Evolutionary conservation across 2,888 invertebrate species (phyloP).

Genomic region (Myathropa florea): DNA sequence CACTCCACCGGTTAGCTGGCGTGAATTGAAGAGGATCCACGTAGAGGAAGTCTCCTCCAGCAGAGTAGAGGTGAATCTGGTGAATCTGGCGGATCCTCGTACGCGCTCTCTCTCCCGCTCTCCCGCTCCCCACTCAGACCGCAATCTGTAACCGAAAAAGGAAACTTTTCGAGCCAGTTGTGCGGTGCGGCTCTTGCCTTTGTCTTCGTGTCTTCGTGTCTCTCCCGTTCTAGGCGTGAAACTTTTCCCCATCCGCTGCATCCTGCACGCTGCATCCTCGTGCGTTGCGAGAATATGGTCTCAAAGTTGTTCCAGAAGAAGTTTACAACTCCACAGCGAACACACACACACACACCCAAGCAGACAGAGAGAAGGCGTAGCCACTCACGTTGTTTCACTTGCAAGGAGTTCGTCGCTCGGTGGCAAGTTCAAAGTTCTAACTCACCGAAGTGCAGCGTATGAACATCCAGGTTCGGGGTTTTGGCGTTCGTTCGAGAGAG

Average conservation of each 20-base stretch:
- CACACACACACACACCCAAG: not conserved
- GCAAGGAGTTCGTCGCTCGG: conserved; percentile 22
- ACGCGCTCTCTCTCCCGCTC: not conserved
- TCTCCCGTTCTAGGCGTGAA: conserved; percentile 42
- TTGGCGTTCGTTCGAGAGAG: conserved; percentile 19
- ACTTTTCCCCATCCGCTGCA: conserved; percentile 17
- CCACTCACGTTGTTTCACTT: not conserved
- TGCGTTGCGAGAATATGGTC: conserved; percentile 56
- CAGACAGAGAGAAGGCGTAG: not conserved
- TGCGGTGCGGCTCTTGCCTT: conserved; percentile 2
- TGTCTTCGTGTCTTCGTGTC: conserved; percentile 3
- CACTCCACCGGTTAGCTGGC: conserved; percentile 38
- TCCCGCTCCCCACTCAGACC: conserved; percentile 39
- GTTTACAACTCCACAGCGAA: conserved; percentile 24
- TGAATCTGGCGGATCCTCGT: not conserved
- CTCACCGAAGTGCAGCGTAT: conserved; percentile 60
- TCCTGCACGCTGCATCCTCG: conserved; percentile 45
- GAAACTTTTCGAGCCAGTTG: conserved; percentile 62
- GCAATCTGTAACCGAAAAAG: conserved; percentile 66
- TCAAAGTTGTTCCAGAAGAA: conserved; percentile 47
- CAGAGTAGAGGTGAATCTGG: conserved; percentile 12
- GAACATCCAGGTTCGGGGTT: conserved; percentile 27
- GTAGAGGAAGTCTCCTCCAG: conserved; percentile 53
- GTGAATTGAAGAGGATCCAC: conserved; percentile 46
- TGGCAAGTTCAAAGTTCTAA: conserved; percentile 68